A percentile compares a stretch with the other conserved stretches of the same genome.
These are phyloP conservation scores for Leucopsar rothschildi DNA, from an alignment of 2,113 vertebrate species.

Conservation along the genomic window DNA sequence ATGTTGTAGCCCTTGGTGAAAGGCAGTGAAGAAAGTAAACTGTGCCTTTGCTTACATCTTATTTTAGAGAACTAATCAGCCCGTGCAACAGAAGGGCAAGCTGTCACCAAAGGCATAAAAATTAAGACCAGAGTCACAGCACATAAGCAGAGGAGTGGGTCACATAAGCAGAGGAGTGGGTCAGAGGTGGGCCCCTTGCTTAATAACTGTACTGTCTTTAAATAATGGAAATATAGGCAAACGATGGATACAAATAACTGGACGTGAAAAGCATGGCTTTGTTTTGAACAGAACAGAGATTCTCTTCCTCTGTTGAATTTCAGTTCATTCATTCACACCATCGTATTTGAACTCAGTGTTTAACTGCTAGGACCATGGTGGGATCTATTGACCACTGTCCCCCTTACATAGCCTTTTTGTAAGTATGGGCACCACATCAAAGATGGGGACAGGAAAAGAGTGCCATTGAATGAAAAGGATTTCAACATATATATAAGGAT, in stretches of 20 bases:
- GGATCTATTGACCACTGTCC: neutral
- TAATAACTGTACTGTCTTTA: neutral
- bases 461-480: neutral
- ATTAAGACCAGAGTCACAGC: neutral
- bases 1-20: neutral
- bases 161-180: neutral
- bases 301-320: neutral
- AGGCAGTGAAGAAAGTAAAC: neutral
- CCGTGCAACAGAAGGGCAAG: neutral
- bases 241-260: neutral
- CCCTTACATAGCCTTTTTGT: neutral
- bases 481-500: neutral
- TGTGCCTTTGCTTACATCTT: neutral
- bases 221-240: neutral
- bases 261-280: neutral
- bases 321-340: neutral
- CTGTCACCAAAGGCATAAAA: neutral
- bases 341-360: fast-evolving
- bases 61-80: neutral
- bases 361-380: neutral
- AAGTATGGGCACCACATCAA: neutral
- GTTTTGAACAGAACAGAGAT: neutral
- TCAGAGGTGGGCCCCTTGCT: neutral
- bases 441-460: neutral
- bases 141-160: neutral